Evolutionary conservation across 2,888 invertebrate genomes (phyloP).

Genomic region (Syrphus vitripennis): DNA sequence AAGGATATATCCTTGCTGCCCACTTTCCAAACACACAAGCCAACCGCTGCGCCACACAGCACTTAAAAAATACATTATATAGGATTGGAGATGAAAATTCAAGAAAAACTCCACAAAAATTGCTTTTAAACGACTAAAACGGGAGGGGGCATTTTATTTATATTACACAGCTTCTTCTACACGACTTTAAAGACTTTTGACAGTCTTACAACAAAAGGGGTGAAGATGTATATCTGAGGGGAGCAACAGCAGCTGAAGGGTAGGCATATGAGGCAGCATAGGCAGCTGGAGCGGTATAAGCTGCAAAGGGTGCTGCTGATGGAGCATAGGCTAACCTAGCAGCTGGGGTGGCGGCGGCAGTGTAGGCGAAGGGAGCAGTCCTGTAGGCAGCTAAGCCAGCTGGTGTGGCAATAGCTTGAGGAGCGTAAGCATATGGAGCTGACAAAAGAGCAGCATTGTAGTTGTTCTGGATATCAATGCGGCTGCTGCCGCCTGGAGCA

Average conservation of each 20-base stretch:
- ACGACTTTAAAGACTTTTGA: neutral
- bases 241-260: constrained; percentile 24
- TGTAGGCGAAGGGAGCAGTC: constrained; percentile 72
- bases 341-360: constrained; percentile 50
- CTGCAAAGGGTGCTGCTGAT: constrained; percentile 31
- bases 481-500: constrained; percentile 51
- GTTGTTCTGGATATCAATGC: constrained; percentile 63
- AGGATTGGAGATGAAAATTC: neutral
- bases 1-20: constrained; percentile 12
- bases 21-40: neutral
- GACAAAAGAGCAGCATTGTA: constrained; percentile 54
- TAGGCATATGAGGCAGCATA: constrained; percentile 44
- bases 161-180: constrained; percentile 28
- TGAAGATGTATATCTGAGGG: constrained; percentile 72
- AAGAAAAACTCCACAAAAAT: constrained; percentile 16
- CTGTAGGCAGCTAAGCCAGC: constrained; percentile 77
- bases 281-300: constrained; percentile 17
- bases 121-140: neutral
- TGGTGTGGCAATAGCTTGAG: constrained; percentile 74
- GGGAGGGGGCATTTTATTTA: constrained; percentile 29
- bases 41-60: neutral
- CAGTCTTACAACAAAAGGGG: constrained; percentile 66
- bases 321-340: constrained; percentile 24
- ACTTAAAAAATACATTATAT: neutral
- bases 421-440: constrained; percentile 81